Conservation (phyloP, 1,140 invertebrate genomes). For the Trichogramma pretiosum region DNA sequence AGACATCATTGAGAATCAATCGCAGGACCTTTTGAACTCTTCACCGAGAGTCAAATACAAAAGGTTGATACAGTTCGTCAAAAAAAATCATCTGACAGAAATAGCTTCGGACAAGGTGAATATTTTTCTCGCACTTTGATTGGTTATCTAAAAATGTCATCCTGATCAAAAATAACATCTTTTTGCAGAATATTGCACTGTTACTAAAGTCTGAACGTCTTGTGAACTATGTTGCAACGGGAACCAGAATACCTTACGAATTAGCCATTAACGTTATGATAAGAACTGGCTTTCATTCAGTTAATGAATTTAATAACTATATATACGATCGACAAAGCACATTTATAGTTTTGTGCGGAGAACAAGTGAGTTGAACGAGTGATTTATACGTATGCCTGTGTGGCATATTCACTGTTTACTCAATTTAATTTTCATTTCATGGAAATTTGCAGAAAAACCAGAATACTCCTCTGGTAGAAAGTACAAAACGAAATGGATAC, state of each 20-base stretch:
- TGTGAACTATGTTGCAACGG: constrained; percentile 6
- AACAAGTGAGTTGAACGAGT: not conserved
- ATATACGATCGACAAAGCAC: constrained; percentile 7
- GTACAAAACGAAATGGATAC: not conserved
- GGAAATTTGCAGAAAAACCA: constrained; percentile 8
- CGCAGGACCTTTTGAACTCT: no score
- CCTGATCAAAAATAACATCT: not conserved
- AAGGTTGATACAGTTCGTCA: no score
- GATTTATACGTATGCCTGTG: not conserved
- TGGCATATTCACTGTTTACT: not conserved
- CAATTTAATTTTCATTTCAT: not conserved
- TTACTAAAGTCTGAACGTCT: constrained; percentile 9
- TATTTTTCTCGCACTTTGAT: not conserved
- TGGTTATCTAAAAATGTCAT: not conserved
- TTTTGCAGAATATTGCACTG: constrained; percentile 10
- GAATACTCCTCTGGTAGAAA: constrained; percentile 3
- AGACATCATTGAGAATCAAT: no score
- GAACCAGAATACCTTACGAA: constrained; percentile 8
- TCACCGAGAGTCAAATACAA: not conserved
- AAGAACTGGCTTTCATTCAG: constrained; percentile 11
- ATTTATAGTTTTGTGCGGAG: constrained; percentile 10
- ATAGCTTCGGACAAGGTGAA: constrained; percentile 10
- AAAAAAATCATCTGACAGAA: constrained; percentile 2
- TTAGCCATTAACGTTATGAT: constrained; percentile 3
- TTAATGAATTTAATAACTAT: constrained; percentile 8